Percentiles rank a stretch among this genome's conserved stretches.
These are phyloP conservation scores for Leptatherina wallacei DNA, from an alignment of 2,797 vertebrate species.

Conservation along the genomic window DNA sequence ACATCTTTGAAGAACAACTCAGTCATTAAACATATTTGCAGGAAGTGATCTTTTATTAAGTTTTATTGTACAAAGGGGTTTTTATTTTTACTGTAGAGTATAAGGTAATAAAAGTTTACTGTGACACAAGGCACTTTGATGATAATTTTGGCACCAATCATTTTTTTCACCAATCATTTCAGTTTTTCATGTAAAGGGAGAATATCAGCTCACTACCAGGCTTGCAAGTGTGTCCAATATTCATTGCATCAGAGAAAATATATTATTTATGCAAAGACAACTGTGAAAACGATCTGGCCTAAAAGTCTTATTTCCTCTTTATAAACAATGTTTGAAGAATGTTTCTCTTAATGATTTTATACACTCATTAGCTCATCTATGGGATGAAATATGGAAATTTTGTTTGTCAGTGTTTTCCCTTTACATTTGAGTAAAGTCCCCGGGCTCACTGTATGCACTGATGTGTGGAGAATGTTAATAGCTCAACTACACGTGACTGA, in stretches of 20 bases:
- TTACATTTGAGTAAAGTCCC: slow-evolving; percentile 48
- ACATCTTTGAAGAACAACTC: neutral
- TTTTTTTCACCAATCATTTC: neutral
- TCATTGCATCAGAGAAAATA: neutral
- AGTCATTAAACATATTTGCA: neutral
- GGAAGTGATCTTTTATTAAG: neutral
- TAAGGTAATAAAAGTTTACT: neutral
- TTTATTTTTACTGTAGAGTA: neutral
- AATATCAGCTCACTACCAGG: neutral
- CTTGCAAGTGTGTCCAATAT: slow-evolving; percentile 4
- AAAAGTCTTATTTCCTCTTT: slow-evolving; percentile 6
- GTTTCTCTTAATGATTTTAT: slow-evolving; percentile 11
- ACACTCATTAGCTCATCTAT: slow-evolving; percentile 25
- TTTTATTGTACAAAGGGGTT: slow-evolving; percentile 4
- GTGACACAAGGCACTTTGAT: slow-evolving; percentile 6
- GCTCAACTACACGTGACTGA: slow-evolving; percentile 50
- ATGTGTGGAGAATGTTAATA: slow-evolving; percentile 53
- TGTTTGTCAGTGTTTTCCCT: slow-evolving; percentile 57
- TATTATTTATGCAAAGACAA: neutral
- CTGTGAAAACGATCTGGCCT: neutral
- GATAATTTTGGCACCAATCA: neutral
- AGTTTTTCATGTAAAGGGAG: neutral
- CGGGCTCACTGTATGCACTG: slow-evolving; percentile 34
- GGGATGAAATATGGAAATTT: slow-evolving; percentile 27
- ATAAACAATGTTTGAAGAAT: neutral